A percentile compares a stretch with the other conserved stretches of the same genome.
phyloP scores from a whole-genome alignment of 2,888 invertebrate genomes.

The Cataglyphis albicans region DNA sequence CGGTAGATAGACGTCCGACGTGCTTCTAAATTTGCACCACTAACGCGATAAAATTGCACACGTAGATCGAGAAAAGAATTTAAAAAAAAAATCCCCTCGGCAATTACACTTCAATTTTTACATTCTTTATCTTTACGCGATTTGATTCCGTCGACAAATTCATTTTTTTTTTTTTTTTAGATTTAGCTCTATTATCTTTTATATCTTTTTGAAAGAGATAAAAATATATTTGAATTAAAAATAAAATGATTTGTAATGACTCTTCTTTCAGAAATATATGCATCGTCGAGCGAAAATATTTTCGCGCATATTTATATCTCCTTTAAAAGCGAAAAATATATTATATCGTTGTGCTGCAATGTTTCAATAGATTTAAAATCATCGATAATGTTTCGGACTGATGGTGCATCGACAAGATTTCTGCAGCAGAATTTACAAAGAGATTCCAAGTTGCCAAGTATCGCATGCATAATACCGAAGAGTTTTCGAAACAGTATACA shows the following conservation, averaged over 20 bases:
- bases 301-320: background rate
- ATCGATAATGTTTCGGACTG: background rate
- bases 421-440: conserved; percentile 59
- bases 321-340: background rate
- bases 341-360: background rate
- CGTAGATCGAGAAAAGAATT: conserved; percentile 53
- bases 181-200: background rate
- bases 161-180: background rate
- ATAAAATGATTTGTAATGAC: background rate
- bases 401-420: background rate
- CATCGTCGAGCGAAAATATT: background rate
- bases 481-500: conserved; percentile 11
- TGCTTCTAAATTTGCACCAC: background rate
- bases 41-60: conserved; percentile 7
- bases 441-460: conserved; percentile 55
- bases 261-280: background rate
- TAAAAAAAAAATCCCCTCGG: background rate
- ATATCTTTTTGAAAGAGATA: background rate
- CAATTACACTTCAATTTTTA: background rate
- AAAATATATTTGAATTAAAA: background rate
- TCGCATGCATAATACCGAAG: conserved; percentile 19
- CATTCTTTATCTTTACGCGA: background rate
- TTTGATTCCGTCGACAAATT: background rate
- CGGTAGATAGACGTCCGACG: background rate
- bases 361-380: background rate